Conservation (phyloP, 2,113 vertebrate genomes). For the Brachypodius melanocephalos region DNA sequence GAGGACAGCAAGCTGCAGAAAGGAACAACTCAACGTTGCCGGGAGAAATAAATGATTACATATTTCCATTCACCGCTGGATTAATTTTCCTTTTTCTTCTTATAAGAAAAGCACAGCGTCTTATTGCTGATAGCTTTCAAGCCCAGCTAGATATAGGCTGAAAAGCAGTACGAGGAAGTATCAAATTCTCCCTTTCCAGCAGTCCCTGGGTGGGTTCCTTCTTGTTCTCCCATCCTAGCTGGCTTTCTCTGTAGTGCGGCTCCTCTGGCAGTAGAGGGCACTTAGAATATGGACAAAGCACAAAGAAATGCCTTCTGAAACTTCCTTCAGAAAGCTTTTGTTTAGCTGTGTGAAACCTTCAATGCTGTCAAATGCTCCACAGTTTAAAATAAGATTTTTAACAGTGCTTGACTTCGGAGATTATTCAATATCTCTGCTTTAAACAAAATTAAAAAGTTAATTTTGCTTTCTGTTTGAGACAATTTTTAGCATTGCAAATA, state of each 20-base stretch:
- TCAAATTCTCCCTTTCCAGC: not conserved
- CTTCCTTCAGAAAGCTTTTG: conserved; percentile 73
- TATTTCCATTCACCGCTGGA: not conserved
- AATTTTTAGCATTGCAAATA: conserved; percentile 7
- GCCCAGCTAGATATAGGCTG: not conserved
- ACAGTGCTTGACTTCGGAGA: conserved; percentile 8
- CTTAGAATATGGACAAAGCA: conserved; percentile 80
- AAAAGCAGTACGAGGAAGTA: not conserved
- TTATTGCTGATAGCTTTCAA: not conserved
- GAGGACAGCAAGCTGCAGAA: not conserved
- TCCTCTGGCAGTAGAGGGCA: conserved; percentile 79
- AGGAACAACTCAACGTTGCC: not conserved
- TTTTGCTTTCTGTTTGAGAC: not conserved
- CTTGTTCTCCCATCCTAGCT: not conserved
- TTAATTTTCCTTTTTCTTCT: not conserved
- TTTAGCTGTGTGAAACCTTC: conserved; percentile 65
- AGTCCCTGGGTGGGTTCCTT: not conserved
- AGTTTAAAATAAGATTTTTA: conserved; percentile 43
- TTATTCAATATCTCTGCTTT: conserved; percentile 28
- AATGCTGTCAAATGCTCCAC: not conserved
- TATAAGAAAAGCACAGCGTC: not conserved
- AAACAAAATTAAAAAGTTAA: conserved; percentile 17
- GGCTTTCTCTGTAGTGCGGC: conserved; percentile 43
- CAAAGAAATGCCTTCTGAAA: conserved; percentile 47
- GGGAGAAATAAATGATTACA: not conserved